A percentile compares a stretch with the other conserved stretches of the same genome.
phyloP scores from a whole-genome alignment of 2,113 vertebrate genomes.

The Carassius carassius region DNA sequence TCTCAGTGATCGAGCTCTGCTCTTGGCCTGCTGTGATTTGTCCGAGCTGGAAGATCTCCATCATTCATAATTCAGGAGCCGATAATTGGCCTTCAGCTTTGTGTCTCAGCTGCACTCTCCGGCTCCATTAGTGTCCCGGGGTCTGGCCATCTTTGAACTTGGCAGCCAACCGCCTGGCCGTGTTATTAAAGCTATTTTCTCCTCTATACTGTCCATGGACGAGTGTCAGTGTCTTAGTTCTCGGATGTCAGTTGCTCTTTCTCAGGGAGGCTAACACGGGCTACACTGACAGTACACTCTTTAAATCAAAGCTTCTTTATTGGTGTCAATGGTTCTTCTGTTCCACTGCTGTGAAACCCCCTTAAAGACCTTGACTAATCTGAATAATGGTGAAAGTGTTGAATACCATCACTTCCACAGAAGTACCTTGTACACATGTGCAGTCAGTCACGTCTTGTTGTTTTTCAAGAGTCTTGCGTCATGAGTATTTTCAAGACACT shows the following conservation, averaged over 20 bases:
- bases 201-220: background rate
- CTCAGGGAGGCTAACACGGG: too few relatives aligned
- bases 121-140: conserved; percentile 40
- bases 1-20: background rate
- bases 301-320: background rate
- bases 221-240: background rate
- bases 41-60: conserved; percentile 39
- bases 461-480: too few relatives aligned
- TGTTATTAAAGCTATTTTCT: conserved; percentile 33
- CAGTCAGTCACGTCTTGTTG: too few relatives aligned
- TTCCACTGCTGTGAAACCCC: too few relatives aligned
- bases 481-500: too few relatives aligned
- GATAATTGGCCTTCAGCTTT: conserved; percentile 37
- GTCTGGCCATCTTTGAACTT: conserved; percentile 50
- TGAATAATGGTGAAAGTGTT: too few relatives aligned
- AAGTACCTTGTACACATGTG: too few relatives aligned
- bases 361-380: too few relatives aligned
- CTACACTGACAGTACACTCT: too few relatives aligned
- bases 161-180: conserved; percentile 36
- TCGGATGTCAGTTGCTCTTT: background rate
- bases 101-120: conserved; percentile 25
- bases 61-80: conserved; percentile 55
- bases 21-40: conserved; percentile 16
- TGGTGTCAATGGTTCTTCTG: background rate
- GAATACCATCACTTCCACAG: too few relatives aligned